Conservation (phyloP, 2,797 vertebrate species). For the Apogon hyalosoma region DNA sequence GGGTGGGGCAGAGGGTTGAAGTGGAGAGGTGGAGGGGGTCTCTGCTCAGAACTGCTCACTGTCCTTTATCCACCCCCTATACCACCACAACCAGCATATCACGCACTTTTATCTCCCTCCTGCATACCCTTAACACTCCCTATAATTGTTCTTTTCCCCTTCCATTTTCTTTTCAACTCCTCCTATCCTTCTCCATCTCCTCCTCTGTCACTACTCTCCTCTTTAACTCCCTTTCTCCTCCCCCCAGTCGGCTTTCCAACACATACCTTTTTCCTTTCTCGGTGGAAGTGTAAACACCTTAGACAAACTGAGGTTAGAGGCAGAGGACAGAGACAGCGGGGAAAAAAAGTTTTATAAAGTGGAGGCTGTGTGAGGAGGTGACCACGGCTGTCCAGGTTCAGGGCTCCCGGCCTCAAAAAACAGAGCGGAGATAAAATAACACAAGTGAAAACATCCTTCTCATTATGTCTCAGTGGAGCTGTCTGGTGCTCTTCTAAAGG, state of each 20-base stretch:
- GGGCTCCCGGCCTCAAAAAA: slow-evolving; percentile 15
- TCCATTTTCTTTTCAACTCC: slow-evolving; percentile 68
- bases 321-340: slow-evolving; percentile 18
- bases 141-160: slow-evolving; percentile 69
- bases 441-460: slow-evolving; percentile 66
- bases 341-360: slow-evolving; percentile 38
- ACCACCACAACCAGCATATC: slow-evolving; percentile 39
- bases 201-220: slow-evolving; percentile 38
- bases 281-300: slow-evolving; percentile 73
- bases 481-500: slow-evolving; percentile 45
- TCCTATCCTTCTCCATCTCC: slow-evolving; percentile 46
- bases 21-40: slow-evolving; percentile 1
- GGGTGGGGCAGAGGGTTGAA: slow-evolving; percentile 32
- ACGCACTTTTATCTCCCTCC: slow-evolving; percentile 50
- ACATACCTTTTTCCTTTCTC: slow-evolving; percentile 41
- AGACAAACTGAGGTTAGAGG: slow-evolving; percentile 51
- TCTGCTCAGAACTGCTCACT: slow-evolving; percentile 45
- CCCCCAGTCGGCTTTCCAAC: slow-evolving; percentile 7
- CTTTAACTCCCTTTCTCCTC: slow-evolving; percentile 7
- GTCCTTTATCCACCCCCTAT: slow-evolving; percentile 53
- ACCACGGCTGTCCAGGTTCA: slow-evolving; percentile 42
- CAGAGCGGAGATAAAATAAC: slow-evolving; percentile 55
- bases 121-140: slow-evolving; percentile 59
- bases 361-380: slow-evolving; percentile 33
- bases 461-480: slow-evolving; percentile 54